Conservation (phyloP, 2,888 invertebrate species). For the Papilio demoleus region DNA sequence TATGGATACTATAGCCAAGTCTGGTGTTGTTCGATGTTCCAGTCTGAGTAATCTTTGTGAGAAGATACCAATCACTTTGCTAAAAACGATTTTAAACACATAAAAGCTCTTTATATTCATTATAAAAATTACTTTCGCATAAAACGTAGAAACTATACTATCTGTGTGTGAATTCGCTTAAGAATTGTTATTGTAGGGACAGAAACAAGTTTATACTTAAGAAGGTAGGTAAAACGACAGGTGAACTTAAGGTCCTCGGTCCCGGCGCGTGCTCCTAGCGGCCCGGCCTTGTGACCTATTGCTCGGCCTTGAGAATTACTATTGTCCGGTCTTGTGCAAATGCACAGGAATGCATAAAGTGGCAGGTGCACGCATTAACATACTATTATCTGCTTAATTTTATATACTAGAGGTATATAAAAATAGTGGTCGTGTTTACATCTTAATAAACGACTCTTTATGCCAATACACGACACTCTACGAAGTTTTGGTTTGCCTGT, state of each 20-base stretch:
- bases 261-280: slow-evolving; percentile 60
- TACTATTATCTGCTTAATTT: slow-evolving; percentile 38
- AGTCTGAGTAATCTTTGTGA: neutral
- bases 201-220: slow-evolving; percentile 14
- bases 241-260: slow-evolving; percentile 65
- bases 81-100: neutral
- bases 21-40: neutral
- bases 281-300: slow-evolving; percentile 79
- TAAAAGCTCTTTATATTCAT: neutral
- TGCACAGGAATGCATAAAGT: slow-evolving; percentile 40
- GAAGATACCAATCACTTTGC: neutral
- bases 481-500: neutral
- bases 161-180: slow-evolving; percentile 3
- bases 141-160: slow-evolving; percentile 1
- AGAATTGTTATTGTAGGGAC: slow-evolving; percentile 1
- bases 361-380: slow-evolving; percentile 45
- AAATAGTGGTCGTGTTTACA: neutral
- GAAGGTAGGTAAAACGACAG: slow-evolving; percentile 48
- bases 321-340: neutral
- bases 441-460: neutral
- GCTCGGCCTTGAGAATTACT: slow-evolving; percentile 63
- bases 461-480: neutral
- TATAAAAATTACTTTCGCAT: neutral
- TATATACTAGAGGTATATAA: neutral
- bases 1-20: neutral